These are phyloP conservation scores for Thymelicus acteon DNA, from an alignment of 2,888 invertebrate species.

Conservation along the genomic window DNA sequence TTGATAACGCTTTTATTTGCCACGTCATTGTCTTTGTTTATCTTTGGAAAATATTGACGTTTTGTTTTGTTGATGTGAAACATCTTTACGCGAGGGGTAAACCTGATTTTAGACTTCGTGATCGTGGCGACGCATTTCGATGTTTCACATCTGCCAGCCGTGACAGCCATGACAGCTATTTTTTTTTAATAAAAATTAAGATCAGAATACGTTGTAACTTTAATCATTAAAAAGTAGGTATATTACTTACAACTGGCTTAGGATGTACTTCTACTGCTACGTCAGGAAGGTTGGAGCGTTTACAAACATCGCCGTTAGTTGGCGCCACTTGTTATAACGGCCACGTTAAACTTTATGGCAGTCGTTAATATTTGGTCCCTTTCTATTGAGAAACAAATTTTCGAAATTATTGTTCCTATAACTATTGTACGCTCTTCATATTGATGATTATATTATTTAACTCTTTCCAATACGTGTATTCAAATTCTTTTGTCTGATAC, in stretches of 20 bases:
- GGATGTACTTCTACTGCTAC: slow-evolving; percentile 11
- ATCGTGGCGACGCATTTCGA: no score
- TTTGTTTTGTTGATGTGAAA: not conserved
- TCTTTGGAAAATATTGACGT: not conserved
- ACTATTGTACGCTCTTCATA: not conserved
- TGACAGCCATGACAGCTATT: no score
- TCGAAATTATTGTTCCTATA: slow-evolving; percentile 20
- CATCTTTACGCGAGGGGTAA: no score
- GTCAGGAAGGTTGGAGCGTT: slow-evolving; percentile 26
- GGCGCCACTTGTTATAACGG: slow-evolving; percentile 47
- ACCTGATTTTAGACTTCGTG: no score
- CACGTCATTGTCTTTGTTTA: not conserved
- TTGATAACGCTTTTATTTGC: slow-evolving; percentile 3
- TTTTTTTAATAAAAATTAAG: not conserved
- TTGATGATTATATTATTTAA: not conserved
- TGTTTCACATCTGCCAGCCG: no score
- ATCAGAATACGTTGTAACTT: not conserved
- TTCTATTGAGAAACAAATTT: slow-evolving; percentile 23
- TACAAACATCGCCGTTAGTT: slow-evolving; percentile 40
- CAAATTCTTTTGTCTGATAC: not conserved
- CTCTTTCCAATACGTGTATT: not conserved
- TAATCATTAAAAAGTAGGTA: not conserved
- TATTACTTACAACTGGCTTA: not conserved
- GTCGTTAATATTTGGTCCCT: slow-evolving; percentile 41
- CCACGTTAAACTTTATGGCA: slow-evolving; percentile 45